phyloP scores from a whole-genome alignment of 2,797 vertebrate species.

The Morus bassanus region DNA sequence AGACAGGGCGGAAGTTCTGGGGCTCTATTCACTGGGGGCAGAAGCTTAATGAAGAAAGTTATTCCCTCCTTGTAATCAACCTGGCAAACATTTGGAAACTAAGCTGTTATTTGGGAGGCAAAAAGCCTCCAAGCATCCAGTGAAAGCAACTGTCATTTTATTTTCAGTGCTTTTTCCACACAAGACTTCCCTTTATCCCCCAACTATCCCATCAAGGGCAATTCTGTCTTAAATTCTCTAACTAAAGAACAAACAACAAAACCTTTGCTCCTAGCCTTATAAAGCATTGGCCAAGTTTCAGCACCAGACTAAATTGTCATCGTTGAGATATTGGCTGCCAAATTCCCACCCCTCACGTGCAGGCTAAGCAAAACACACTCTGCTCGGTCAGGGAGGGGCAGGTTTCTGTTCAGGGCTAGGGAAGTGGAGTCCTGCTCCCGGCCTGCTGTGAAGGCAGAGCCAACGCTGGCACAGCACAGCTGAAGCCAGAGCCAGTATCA shows the following conservation, averaged over 20 bases:
- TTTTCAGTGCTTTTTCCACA: background rate
- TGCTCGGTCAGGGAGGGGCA: background rate
- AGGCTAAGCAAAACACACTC: background rate
- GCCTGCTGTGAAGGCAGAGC: background rate
- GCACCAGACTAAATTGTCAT: constrained; percentile 25
- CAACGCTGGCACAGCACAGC: background rate
- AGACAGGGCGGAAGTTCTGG: background rate
- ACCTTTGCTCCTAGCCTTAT: constrained; percentile 1
- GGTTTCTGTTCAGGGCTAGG: background rate
- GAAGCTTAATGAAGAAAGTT: background rate
- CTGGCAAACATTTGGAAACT: background rate
- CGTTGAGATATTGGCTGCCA: background rate
- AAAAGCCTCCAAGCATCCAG: background rate
- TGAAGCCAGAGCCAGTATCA: background rate
- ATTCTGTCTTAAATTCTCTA: background rate
- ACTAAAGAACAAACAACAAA: constrained; percentile 32
- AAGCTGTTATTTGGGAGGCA: background rate
- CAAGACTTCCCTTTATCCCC: background rate
- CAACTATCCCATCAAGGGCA: background rate
- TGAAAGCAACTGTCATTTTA: background rate
- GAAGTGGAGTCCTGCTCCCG: background rate
- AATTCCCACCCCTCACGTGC: constrained; percentile 23
- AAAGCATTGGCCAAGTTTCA: constrained; percentile 34
- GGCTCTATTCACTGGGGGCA: background rate
- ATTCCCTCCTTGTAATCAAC: background rate